Conservation (phyloP, 2,888 invertebrate species). For the Proisotoma minuta region DNA sequence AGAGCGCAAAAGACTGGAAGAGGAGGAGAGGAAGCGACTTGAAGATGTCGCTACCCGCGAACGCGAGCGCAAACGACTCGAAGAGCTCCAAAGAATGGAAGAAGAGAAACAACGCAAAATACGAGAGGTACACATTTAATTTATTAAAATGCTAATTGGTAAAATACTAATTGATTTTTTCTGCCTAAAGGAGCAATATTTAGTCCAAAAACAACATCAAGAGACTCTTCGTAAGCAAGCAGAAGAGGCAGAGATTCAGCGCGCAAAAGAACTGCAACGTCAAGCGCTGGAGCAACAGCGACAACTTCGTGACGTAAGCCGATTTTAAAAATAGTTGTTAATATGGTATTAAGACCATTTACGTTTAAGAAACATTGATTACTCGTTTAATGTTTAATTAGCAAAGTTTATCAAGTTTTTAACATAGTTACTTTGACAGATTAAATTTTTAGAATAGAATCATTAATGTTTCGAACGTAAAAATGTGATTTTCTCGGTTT, state of each 20-base stretch:
- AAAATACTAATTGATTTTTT: neutral
- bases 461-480: slow-evolving; percentile 24
- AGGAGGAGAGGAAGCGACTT: slow-evolving; percentile 56
- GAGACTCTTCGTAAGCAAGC: slow-evolving; percentile 30
- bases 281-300: slow-evolving; percentile 45
- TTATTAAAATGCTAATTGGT: neutral
- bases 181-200: slow-evolving; percentile 12
- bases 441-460: too few species aligned
- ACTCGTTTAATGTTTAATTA: too few species aligned
- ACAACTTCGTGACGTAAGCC: slow-evolving; percentile 23
- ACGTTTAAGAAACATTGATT: too few species aligned
- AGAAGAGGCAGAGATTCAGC: slow-evolving; percentile 38
- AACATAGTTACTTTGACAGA: too few species aligned
- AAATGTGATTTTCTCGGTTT: too few species aligned
- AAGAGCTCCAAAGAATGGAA: slow-evolving; percentile 30
- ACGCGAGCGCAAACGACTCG: slow-evolving; percentile 41
- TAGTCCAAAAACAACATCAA: slow-evolving; percentile 32
- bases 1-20: slow-evolving; percentile 56
- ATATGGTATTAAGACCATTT: too few species aligned
- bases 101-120: slow-evolving; percentile 32
- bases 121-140: neutral
- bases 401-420: too few species aligned
- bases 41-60: slow-evolving; percentile 50
- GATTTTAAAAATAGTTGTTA: neutral
- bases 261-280: slow-evolving; percentile 37